phyloP scores from a whole-genome alignment of 2,113 vertebrate species.

The Noctilio leporinus region DNA sequence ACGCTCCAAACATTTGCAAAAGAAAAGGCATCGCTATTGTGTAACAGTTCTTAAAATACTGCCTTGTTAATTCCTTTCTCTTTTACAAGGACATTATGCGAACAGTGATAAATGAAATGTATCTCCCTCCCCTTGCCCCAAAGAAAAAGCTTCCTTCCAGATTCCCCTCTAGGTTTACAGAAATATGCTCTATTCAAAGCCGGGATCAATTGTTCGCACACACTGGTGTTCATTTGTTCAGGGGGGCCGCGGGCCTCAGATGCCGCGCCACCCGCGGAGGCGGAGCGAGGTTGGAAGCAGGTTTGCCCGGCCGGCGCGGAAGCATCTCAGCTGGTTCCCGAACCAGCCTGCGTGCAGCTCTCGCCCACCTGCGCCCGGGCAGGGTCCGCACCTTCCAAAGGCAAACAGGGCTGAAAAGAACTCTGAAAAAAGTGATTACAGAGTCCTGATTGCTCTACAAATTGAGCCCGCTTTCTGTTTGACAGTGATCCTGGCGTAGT shows the following conservation, averaged over 20 bases:
- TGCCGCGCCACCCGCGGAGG: background rate
- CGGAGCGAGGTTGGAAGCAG: background rate
- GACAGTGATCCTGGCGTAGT: constrained; percentile 84
- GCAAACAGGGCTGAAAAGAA: constrained; percentile 62
- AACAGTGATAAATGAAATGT: constrained; percentile 28
- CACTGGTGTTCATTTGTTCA: constrained; percentile 26
- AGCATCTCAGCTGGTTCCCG: background rate
- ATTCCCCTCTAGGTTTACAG: background rate
- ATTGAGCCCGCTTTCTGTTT: constrained; percentile 83
- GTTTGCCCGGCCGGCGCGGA: background rate
- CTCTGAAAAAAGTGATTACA: constrained; percentile 80
- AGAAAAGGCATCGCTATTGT: background rate
- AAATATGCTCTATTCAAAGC: background rate
- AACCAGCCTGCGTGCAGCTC: background rate
- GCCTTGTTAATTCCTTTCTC: constrained; percentile 44
- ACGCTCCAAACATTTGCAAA: background rate
- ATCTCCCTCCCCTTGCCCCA: background rate
- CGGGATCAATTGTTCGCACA: background rate
- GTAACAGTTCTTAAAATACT: constrained; percentile 42
- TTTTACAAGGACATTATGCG: constrained; percentile 23
- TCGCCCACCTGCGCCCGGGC: constrained; percentile 27
- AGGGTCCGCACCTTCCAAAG: constrained; percentile 46
- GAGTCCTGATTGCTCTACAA: constrained; percentile 79
- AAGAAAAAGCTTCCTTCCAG: background rate
- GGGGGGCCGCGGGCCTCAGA: background rate